Evolutionary conservation across 2,797 vertebrate genomes (phyloP), one percentile per base, ranked within the genome.

Genomic region (Phalloptychus januarius): DNA sequence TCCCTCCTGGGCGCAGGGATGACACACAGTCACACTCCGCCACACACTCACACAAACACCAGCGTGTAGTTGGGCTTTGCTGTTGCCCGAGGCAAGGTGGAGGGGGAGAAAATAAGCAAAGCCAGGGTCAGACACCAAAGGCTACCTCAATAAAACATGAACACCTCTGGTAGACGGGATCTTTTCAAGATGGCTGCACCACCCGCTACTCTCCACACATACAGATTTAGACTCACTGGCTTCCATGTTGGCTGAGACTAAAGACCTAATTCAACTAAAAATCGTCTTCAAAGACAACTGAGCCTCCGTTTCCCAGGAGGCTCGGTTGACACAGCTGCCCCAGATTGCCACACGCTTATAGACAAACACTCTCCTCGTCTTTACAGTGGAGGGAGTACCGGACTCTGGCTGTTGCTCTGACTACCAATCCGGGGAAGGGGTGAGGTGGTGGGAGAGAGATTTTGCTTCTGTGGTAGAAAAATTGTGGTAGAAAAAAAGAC

Each of bases 101-200:
- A 72, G 72, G 0, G 11, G 71, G 25, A 2, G 2, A 2, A 15
- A 2, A 36, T 12, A 42, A 77, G 58, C 75, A 40, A 44, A 69
- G 74, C 63, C 74, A 54, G 76, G 45, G 76, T 80, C 76, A 58
- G 63, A 72, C 76, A 79, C 63, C 75, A 50, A 75, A 63, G 80
- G 83, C 77, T 70, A 69, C 56, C 48, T 89, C 82, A 88, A 83
- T 86, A 85, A 87, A 88, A 91, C 75, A 91, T 78, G 18, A 77
- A 67, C 69, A 73, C 71, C 79, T 75, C 77, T 33, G 61, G 36
- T 80, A 79, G 46, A 80, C 81, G 74, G 70, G 46, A n/a, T 72
- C 50, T 74, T 61, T 87, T 89, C 80, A 85, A 87, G 28, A 88
- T 84, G 80, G 76, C 76, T 15, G 18, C 78, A 48, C 77, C 45